Evolutionary conservation across 2,888 invertebrate species (phyloP), one percentile per base, ranked within the genome.

Genomic region (Andrena bicolor): DNA sequence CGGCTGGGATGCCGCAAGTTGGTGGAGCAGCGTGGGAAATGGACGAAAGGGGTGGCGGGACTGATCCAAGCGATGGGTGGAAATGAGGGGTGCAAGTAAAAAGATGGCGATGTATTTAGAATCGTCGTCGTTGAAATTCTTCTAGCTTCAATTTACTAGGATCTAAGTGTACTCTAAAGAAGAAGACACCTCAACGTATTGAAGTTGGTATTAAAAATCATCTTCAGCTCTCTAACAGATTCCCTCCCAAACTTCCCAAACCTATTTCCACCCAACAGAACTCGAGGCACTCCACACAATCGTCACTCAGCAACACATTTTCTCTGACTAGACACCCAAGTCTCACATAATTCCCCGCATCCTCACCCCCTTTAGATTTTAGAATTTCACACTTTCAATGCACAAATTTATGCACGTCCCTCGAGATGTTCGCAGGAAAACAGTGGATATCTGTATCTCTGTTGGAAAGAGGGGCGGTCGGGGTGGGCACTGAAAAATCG

Each of bases 401-500:
- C 26, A 16, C 2, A 56, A 56, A 68, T 69, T 69, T 35, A 56
- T 48, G 58, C 73, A 26, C 2, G 28, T 48, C 35, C 13, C 28
- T 2, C 16, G 28, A 0, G 16, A 13, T 23, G 13, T 13, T 2
- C 10, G 6, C 1, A 35, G 63, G 28, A 56, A 64, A 70, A 41
- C 60, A 23, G 0, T 41, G 2, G 20, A 30, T 61, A 65, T 68
- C n/a, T 56, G 49, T 65, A 32, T 79, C 65, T 76, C 51, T 51
- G n/a, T 80, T 16, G n/a, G 13, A 20, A n/a, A 7, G 8, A 3
- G 5, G 28, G 63, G 8, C 5, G 23, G 20, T 13, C 10, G 20
- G 10, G 26, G 66, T n/a, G 3, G 28, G 53, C 51, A 71, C 35
- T 82, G 83, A 82, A 78, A 76, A 80, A 82, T 83, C 82, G 82